phyloP scores from a whole-genome alignment of 1,140 invertebrate species.

The Diachasmimorpha longicaudata region DNA sequence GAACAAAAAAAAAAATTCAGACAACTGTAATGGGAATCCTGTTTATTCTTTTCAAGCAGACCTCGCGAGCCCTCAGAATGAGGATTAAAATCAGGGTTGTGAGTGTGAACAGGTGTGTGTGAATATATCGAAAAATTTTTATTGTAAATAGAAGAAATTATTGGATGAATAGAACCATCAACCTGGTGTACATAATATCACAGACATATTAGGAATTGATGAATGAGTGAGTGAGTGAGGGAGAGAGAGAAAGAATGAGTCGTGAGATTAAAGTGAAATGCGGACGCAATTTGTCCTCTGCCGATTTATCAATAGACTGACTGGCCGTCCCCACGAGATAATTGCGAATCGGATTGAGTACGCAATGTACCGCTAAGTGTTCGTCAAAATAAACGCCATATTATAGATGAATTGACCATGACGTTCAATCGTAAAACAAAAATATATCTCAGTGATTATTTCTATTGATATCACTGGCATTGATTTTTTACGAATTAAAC shows the following conservation, averaged over 20 bases:
- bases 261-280: conserved; percentile 10
- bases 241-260: conserved; percentile 19
- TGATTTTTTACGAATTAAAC: not conserved
- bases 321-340: conserved; percentile 32
- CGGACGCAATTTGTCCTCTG: conserved; percentile 25
- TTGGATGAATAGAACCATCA: too few relatives aligned
- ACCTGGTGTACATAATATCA: not conserved
- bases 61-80: too few relatives aligned
- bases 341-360: conserved; percentile 18
- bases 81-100: not conserved
- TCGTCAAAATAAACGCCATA: conserved; percentile 24
- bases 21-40: too few relatives aligned
- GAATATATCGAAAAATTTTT: not conserved
- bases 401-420: conserved; percentile 10
- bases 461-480: too few relatives aligned
- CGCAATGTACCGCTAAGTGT: conserved; percentile 10
- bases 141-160: not conserved
- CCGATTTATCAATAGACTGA: conserved; percentile 44
- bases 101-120: not conserved
- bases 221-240: not conserved
- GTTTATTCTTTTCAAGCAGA: too few relatives aligned
- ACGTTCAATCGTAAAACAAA: not conserved
- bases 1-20: too few relatives aligned
- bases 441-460: not conserved
- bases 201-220: not conserved